Conservation (phyloP, 35 echinoderm and acorn worm species). For the Diadema setosum region DNA sequence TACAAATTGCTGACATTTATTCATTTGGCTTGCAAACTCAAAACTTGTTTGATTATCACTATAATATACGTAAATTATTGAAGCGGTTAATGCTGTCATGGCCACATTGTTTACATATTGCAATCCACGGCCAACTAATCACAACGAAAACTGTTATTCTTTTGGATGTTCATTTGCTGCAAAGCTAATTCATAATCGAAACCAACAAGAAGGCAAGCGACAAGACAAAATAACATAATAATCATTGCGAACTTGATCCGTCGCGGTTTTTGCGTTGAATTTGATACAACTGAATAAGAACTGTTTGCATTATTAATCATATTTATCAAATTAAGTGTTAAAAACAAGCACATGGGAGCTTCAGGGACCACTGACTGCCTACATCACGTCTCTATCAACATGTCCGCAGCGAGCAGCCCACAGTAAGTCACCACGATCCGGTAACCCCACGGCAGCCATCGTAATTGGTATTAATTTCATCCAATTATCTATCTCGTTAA, state of each 20-base stretch:
- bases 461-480: slow-evolving; percentile 34
- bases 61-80: no score
- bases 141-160: no score
- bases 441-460: neutral
- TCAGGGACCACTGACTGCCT: neutral
- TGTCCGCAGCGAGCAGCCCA: neutral
- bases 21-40: no score
- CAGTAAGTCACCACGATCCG: neutral
- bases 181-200: no score
- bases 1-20: no score
- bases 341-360: neutral
- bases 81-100: no score
- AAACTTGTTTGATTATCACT: no score
- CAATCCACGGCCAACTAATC: no score
- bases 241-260: neutral
- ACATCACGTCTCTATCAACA: neutral
- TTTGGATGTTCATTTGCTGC: no score
- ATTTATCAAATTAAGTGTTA: neutral
- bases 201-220: no score
- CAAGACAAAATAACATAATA: no score
- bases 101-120: no score
- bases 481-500: slow-evolving; percentile 21
- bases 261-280: neutral
- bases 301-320: slow-evolving; percentile 30
- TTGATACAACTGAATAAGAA: neutral